Evolutionary conservation across 2,797 vertebrate species (phyloP), one percentile per base, ranked within the genome.

Genomic region (Margarornis squamiger): DNA sequence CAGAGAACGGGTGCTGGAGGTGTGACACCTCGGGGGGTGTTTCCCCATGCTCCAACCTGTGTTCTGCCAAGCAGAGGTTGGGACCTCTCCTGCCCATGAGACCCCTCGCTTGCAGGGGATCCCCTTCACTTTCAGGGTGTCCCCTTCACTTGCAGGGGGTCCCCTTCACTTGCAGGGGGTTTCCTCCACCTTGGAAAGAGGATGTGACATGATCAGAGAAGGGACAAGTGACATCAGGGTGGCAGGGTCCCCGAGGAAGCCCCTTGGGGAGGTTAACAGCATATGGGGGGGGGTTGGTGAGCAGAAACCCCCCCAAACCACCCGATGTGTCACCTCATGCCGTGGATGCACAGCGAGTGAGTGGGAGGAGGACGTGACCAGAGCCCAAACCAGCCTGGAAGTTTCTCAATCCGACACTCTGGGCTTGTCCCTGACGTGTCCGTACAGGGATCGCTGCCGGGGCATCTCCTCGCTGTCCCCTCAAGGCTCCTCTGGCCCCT

Each of bases 211-310:
- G 0, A 30, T 3, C 8, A 4, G 6, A 46, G 51, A 20, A 29
- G 67, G 59, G 21, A 51, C 26, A 30, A 87, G 90, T 1, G 52
- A 9, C 59, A 36, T 38, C 29, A n/a, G 30, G 4, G 0, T n/a
- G 68, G 43, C 45, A 9, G 7, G 4, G 1, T 8, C 62, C 22
- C n/a, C 5, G 1, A 7, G 0, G 2, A 39, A 58, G 5, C 19
- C 78, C 39, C 62, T 6, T 1, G 0, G 45, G 48, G 70, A 9
- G 4, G 0, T 71, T 8, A 5, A 9, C 12, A 3, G 5, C 1
- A 0, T 5, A 20, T 19, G 23, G 57, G 43, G 26, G 15, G 49
- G 0, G 21, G 16, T 27, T 9, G 51, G 34, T 0, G 17, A 81
- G 41, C 38, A 21, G 14, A 49, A 79, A 16, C 6, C 4, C 29